Percentiles rank a stretch among this genome's conserved stretches.
These are phyloP conservation scores for Dysdera silvatica DNA, from an alignment of 1,140 invertebrate genomes.

Conservation along the genomic window DNA sequence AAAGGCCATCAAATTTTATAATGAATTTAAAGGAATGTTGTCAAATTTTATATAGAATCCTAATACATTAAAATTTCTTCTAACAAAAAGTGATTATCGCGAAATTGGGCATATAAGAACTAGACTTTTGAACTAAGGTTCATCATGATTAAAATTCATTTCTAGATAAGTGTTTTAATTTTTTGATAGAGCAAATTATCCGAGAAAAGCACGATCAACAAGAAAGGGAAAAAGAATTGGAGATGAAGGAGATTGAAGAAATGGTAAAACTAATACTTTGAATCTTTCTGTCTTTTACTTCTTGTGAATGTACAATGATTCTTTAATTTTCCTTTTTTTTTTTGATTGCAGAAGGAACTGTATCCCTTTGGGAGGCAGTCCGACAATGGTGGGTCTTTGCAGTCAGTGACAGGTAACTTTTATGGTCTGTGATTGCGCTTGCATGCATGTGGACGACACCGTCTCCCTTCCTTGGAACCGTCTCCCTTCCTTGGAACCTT, in stretches of 20 bases:
- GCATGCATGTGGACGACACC: no score
- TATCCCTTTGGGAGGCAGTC: conserved; percentile 15
- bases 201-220: conserved; percentile 14
- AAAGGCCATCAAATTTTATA: no score
- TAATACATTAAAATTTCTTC: neutral
- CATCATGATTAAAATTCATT: no score
- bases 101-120: no score
- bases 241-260: conserved; percentile 28
- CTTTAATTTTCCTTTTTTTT: neutral
- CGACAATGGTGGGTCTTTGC: conserved; percentile 24
- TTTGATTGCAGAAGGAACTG: conserved; percentile 20
- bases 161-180: no score
- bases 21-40: no score
- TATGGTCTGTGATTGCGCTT: conserved; percentile 2
- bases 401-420: conserved; percentile 24
- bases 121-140: no score
- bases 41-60: no score
- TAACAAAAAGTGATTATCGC: neutral
- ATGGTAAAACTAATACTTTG: conserved; percentile 14
- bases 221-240: conserved; percentile 26
- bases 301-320: neutral
- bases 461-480: no score
- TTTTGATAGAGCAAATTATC: conserved; percentile 11
- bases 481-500: no score
- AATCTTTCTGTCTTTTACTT: neutral